A percentile compares a stretch with the other conserved stretches of the same genome.
Evolutionary conservation across 92 coral and sea anemone genomes (phyloP).

Genomic region (Isaurus tuberculatus): DNA sequence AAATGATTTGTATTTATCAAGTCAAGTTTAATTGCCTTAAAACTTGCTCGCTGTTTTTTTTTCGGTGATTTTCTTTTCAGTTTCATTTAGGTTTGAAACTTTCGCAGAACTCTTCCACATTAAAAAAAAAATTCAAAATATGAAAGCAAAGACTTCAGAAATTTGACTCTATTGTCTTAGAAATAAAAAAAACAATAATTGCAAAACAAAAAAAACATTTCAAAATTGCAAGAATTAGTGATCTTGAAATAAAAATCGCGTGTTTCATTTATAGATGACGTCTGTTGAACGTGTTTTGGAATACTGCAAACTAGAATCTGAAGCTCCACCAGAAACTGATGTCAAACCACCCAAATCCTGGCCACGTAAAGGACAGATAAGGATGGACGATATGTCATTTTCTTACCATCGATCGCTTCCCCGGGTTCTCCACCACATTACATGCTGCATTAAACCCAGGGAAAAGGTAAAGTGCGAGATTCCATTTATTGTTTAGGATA

Average conservation of each 20-base stretch:
- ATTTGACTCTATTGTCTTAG: no score
- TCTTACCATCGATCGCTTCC: slow-evolving; percentile 66
- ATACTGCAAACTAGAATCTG: slow-evolving; percentile 67
- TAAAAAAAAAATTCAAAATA: no score
- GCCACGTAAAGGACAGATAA: slow-evolving; percentile 68
- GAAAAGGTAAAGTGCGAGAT: slow-evolving; percentile 61
- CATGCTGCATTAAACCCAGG: slow-evolving; percentile 58
- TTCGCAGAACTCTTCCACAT: no score
- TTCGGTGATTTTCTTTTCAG: no score
- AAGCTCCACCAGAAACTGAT: slow-evolving; percentile 69
- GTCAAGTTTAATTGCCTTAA: no score
- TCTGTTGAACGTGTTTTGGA: slow-evolving; percentile 71
- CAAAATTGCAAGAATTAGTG: neutral
- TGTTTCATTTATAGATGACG: slow-evolving; percentile 54
- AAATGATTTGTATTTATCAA: no score
- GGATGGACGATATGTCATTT: slow-evolving; percentile 67
- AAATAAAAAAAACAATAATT: no score
- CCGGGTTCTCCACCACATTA: slow-evolving; percentile 64
- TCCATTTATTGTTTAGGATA: neutral
- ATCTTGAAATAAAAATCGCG: neutral
- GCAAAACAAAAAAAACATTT: no score
- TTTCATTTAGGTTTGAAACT: no score
- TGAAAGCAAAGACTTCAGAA: no score
- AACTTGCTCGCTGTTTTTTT: no score
- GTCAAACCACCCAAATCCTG: slow-evolving; percentile 62